Evolutionary conservation across 30 jellyfish, hydroid and myxozoan species (phyloP), one percentile per base, ranked within the genome.

Genomic region (Pelagia noctiluca): DNA sequence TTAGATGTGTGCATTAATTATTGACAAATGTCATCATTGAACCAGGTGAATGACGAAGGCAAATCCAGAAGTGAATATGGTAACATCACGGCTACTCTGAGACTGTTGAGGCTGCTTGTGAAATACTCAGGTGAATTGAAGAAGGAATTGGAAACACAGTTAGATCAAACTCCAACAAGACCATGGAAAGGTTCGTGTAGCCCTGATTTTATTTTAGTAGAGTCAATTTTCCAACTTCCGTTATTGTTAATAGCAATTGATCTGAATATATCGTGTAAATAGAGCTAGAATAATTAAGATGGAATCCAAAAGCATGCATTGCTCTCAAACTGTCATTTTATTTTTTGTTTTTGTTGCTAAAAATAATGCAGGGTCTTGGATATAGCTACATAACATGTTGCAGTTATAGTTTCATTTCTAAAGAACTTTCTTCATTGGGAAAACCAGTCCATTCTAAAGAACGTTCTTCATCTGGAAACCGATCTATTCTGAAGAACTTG

Each of bases 111-210:
- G 36, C 78, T 95, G 50, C 90, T 95, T 34, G 99, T 95, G 25
- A 95, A 95, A 68, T 95, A 95, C 69, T 89, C 97, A 22, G 96
- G 97, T 0, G 99, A 95, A 63, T 61, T 95, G 85, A 88, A 89
- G 70, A 84, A 82, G 35, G 98, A 95, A 30, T 64, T 95, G 47
- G 97, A 95, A 64, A 69, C 71, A 0, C 90, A 89, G 73, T 63
- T 95, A n/a, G 67, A 64, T n/a, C 95, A 88, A 49, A 95, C 99
- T 13, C 99, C 99, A 26, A 95, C 99, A 11, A 95, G 77, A 71
- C 99, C 99, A 76, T 95, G 99, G 99, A 85, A 85, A 84, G 97
- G 99, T 95, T 78, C 8, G 70, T 73, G 3, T 25, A 61, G 13
- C 12, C 74, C 28, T 10, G 33, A 10, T 61, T 8, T 10, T 23